Percentiles rank a stretch among this genome's conserved stretches.
Conservation (phyloP, 2,888 invertebrate genomes). For the Cerceris ruficornis region DNA sequence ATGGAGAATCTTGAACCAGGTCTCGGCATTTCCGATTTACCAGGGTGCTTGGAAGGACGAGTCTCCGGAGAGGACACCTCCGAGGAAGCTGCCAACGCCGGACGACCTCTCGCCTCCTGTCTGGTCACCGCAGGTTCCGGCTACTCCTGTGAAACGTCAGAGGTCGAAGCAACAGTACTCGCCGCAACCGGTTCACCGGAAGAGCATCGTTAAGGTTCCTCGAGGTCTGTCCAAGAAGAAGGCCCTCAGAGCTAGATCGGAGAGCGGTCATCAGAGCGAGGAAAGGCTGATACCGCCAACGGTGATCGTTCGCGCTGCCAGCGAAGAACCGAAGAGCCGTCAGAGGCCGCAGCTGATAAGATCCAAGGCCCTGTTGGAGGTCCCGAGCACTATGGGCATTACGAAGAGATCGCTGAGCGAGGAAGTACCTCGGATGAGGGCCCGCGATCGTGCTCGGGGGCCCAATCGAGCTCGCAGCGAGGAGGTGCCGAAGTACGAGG, state of each 20-base stretch:
- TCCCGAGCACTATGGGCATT: slow-evolving; percentile 71
- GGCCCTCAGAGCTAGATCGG: slow-evolving; percentile 69
- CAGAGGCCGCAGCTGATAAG: slow-evolving; percentile 75
- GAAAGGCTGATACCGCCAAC: slow-evolving; percentile 66
- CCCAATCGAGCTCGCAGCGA: slow-evolving; percentile 78
- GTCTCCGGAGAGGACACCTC: slow-evolving; percentile 76
- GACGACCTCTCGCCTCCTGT: slow-evolving; percentile 72
- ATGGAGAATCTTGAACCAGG: slow-evolving; percentile 77
- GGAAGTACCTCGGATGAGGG: slow-evolving; percentile 75
- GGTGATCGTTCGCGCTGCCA: slow-evolving; percentile 70
- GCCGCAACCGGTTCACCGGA: slow-evolving; percentile 65
- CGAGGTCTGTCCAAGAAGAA: slow-evolving; percentile 68
- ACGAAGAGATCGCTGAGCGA: slow-evolving; percentile 79
- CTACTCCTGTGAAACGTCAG: slow-evolving; percentile 52
- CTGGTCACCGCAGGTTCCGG: slow-evolving; percentile 73
- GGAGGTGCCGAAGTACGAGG: slow-evolving; percentile 74
- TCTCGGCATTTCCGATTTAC: slow-evolving; percentile 78
- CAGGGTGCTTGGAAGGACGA: slow-evolving; percentile 80
- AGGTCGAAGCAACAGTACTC: slow-evolving; percentile 48
- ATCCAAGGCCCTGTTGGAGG: slow-evolving; percentile 77
- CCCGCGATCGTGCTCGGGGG: slow-evolving; percentile 69
- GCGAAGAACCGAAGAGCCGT: slow-evolving; percentile 74
- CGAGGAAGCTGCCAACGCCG: slow-evolving; percentile 56
- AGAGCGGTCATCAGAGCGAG: slow-evolving; percentile 64
- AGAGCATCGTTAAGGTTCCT: slow-evolving; percentile 53